Conservation (phyloP, 2,797 vertebrate genomes). For the Poecilia gillii region DNA sequence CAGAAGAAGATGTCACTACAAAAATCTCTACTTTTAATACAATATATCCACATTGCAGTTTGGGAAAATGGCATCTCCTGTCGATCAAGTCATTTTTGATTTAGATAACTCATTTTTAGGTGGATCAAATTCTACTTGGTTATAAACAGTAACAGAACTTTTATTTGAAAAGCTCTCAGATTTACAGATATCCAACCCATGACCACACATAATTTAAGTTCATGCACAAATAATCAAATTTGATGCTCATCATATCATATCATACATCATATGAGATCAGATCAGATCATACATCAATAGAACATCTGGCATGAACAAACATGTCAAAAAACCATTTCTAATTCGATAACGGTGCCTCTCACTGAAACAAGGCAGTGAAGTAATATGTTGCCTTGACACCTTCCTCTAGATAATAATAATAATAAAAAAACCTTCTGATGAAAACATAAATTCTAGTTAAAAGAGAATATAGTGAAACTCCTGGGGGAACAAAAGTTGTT, state of each 20-base stretch:
- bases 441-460: no score
- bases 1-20: slow-evolving; percentile 22
- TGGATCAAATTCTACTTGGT: background rate
- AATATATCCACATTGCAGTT: background rate
- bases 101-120: background rate
- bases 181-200: background rate
- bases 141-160: background rate
- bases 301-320: no score
- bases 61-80: background rate
- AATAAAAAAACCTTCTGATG: no score
- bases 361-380: no score
- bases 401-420: no score
- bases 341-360: no score
- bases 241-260: background rate
- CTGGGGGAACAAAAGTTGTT: background rate
- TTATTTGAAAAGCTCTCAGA: background rate
- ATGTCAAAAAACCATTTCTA: no score
- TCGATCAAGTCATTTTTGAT: background rate
- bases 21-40: slow-evolving; percentile 1
- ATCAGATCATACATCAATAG: background rate
- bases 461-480: background rate
- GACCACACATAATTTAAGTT: background rate
- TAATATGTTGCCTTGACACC: no score
- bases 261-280: no score
- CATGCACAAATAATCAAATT: background rate